Evolutionary conservation across 2,888 invertebrate species (phyloP).

Genomic region (Seira musarum): DNA sequence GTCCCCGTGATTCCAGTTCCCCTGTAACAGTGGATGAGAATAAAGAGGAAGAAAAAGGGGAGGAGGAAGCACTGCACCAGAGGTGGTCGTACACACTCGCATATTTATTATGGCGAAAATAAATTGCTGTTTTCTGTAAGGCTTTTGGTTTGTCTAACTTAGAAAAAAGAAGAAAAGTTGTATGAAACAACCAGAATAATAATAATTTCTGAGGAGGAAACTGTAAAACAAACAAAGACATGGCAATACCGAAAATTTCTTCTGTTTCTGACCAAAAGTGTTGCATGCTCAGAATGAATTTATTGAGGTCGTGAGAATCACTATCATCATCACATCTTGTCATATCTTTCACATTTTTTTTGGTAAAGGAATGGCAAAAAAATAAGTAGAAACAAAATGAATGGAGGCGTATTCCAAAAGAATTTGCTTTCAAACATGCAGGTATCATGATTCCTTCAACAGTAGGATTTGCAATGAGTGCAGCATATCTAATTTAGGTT

Average conservation of each 20-base stretch:
- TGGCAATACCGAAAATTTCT: neutral
- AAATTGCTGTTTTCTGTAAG: slow-evolving; percentile 14
- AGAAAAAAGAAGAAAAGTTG: neutral
- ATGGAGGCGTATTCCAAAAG: too few relatives aligned
- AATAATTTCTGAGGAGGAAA: neutral
- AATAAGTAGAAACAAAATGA: too few relatives aligned
- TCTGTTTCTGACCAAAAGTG: neutral
- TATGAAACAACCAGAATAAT: slow-evolving; percentile 12
- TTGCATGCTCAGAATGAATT: slow-evolving; percentile 4
- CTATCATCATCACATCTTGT: neutral
- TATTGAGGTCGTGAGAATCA: neutral
- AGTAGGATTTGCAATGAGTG: slow-evolving; percentile 1
- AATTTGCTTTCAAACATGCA: too few relatives aligned
- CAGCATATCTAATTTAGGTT: neutral
- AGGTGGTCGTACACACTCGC: slow-evolving; percentile 37
- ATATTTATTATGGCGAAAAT: slow-evolving; percentile 42
- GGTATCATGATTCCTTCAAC: too few relatives aligned
- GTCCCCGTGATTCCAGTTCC: neutral
- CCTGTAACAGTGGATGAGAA: neutral
- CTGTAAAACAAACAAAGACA: slow-evolving; percentile 9
- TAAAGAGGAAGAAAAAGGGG: neutral
- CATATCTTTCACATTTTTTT: too few relatives aligned
- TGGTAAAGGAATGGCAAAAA: too few relatives aligned
- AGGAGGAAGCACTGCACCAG: slow-evolving; percentile 27
- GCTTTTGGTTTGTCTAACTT: neutral